Conservation (phyloP, 1,140 invertebrate species). For the Brachionus asplanchnoidis region DNA sequence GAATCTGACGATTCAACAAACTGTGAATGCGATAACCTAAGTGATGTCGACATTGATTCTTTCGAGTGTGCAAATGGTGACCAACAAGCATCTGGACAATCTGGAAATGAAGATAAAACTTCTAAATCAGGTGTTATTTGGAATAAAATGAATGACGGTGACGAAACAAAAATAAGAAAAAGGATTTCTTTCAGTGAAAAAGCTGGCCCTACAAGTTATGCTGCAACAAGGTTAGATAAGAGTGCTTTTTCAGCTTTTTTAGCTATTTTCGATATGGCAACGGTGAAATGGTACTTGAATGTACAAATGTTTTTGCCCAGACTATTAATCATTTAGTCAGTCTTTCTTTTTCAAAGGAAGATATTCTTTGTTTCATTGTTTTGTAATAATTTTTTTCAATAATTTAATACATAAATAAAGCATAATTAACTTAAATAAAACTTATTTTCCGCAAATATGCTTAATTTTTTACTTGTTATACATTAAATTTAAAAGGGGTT, state of each 20-base stretch:
- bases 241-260: neutral
- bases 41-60: neutral
- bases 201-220: neutral
- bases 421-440: neutral
- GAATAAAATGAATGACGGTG: neutral
- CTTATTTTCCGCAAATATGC: neutral
- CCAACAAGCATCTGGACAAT: neutral
- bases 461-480: neutral
- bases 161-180: no score
- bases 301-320: conserved; percentile 2
- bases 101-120: conserved; percentile 22
- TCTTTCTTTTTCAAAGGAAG: neutral
- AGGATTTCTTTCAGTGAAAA: neutral
- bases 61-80: neutral
- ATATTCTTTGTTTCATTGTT: neutral
- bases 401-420: neutral
- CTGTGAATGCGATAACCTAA: neutral
- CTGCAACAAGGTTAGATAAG: neutral
- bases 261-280: neutral
- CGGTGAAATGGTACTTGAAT: neutral
- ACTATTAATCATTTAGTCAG: neutral
- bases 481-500: neutral
- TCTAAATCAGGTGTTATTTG: neutral
- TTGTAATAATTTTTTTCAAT: neutral
- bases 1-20: neutral